Base-by-base conservation (phyloP, 2,797 vertebrate genomes). In the Hippoglossus hippoglossus region DNA sequence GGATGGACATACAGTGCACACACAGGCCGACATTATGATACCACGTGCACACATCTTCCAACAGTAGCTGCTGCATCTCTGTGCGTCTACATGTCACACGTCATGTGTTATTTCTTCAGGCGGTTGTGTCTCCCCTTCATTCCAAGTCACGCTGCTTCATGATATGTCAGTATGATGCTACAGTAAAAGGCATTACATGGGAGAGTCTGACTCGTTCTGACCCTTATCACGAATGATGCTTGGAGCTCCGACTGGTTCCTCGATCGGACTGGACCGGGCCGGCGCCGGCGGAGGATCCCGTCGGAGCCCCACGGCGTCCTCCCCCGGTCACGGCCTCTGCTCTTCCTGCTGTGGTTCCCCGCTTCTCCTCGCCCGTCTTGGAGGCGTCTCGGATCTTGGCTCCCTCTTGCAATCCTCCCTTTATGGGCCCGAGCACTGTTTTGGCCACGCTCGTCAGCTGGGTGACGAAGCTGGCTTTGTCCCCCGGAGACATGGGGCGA, bases 371-470 rank as follows among this genome's bases (percentile, higher is more conserved):
- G 0, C 67, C 73, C 0, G 67, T 24, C 85, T 91, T 95, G 55
- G 80, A 72, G 72, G 21, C 0, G 55, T 94, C 94, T 79, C 86
- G 94, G 5, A 53, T 87, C 87, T 86, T 93, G 47, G 79, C 78
- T 16, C 83, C 89, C 25, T 92, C 93, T 59, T 87, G 92, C 16
- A 73, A 88, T 0, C 59, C 93, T 77, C 70, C 92, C 67, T 94
- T 96, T 79, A 93, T 94, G 1, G 91, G 93, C 39, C 85, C 94
- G 0, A 94, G 91, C 12, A 95, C 93, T 5, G 91, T 95, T 86
- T 95, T 96, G 22, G 94, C 93, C 68, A 94, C 94, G 0, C 88
- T 94, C 0, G 94, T 93, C 57, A 95, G 92, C 78, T 95, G 94
- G 22, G 89, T 94, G 74, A 94, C 94, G 0, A 94, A 95, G 78